phyloP scores from a whole-genome alignment of 2,113 vertebrate genomes.

The Synchiropus splendidus region DNA sequence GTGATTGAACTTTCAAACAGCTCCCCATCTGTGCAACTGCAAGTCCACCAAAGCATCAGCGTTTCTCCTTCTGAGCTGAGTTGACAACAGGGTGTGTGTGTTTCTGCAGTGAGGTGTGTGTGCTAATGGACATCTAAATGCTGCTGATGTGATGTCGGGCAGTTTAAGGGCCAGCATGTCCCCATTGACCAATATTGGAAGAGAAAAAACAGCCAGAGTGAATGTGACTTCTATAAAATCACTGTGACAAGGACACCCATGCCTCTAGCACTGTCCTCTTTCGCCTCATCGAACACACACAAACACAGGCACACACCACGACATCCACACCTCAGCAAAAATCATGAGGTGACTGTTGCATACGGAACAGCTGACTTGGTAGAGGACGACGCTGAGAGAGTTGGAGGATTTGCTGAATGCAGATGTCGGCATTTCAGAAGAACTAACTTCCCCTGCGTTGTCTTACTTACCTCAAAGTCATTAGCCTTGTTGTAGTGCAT shows the following conservation, averaged over 20 bases:
- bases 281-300: conserved; percentile 57
- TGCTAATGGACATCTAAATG: conserved; percentile 59
- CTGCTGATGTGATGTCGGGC: conserved; percentile 57
- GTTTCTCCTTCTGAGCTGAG: conserved; percentile 28
- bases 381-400: conserved; percentile 24
- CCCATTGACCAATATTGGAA: conserved; percentile 52
- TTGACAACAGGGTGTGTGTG: conserved; percentile 4
- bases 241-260: conserved; percentile 65
- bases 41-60: conserved; percentile 7
- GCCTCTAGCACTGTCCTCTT: conserved; percentile 58
- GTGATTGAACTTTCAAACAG: too few species aligned
- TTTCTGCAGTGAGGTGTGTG: conserved; percentile 14
- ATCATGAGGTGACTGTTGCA: conserved; percentile 53
- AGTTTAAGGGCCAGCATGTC: conserved; percentile 56
- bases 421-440: conserved; percentile 1
- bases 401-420: conserved; percentile 4
- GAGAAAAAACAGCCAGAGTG: conserved; percentile 35
- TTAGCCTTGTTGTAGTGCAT: conserved; percentile 99
- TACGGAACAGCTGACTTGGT: conserved; percentile 49
- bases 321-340: conserved; percentile 60
- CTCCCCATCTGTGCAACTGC: too few species aligned
- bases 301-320: conserved; percentile 29
- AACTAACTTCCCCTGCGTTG: not conserved
- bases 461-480: conserved; percentile 86
- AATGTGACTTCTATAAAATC: conserved; percentile 61